phyloP scores from a whole-genome alignment of 2,797 vertebrate species.

The Macrochelys suwanniensis region DNA sequence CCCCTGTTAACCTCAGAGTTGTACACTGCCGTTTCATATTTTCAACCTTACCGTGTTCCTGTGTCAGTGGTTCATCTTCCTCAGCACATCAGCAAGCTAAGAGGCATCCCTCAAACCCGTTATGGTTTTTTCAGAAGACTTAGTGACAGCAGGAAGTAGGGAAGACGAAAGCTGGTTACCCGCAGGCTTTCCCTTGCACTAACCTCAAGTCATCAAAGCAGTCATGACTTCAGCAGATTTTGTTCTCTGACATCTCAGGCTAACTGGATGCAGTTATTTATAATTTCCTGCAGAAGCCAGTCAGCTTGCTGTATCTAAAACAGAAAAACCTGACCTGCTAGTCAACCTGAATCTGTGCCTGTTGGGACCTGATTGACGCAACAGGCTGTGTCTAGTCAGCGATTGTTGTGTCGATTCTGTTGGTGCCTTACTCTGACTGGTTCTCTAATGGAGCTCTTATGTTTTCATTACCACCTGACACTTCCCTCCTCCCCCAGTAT shows the following conservation, averaged over 20 bases:
- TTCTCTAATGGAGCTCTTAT: background rate
- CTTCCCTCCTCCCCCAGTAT: background rate
- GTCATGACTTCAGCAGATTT: background rate
- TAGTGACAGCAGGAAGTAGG: background rate
- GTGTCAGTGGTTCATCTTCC: fast-evolving
- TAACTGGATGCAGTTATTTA: fast-evolving
- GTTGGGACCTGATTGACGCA: fast-evolving
- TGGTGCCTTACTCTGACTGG: background rate
- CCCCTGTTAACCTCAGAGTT: background rate
- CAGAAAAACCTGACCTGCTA: background rate
- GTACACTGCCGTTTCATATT: background rate
- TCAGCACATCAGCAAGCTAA: background rate
- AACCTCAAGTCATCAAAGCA: background rate
- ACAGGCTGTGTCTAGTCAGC: fast-evolving
- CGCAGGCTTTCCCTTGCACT: background rate
- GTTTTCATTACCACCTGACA: background rate
- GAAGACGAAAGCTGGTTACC: background rate
- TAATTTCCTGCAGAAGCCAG: background rate
- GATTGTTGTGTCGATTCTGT: background rate
- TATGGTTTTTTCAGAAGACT: background rate
- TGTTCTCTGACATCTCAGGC: background rate
- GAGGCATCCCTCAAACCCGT: background rate
- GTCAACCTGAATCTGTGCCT: background rate
- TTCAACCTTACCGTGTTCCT: background rate
- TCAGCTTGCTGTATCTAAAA: background rate